phyloP scores from a whole-genome alignment of 23 tunicate species.

The Oikopleura vanhoeffeni region DNA sequence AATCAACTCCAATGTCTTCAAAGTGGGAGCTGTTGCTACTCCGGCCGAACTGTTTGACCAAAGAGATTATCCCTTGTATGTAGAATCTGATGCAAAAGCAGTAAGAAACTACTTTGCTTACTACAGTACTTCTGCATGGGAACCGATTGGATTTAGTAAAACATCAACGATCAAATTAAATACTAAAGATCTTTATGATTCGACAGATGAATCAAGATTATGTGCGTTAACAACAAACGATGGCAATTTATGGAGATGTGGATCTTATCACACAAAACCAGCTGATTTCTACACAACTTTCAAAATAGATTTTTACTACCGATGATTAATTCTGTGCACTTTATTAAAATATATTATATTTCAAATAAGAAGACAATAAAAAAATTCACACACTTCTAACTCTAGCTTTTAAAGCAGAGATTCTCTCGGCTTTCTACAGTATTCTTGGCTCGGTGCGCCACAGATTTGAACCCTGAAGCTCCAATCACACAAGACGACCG shows the following conservation, averaged over 20 bases:
- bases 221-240: not conserved
- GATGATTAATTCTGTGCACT: too few relatives aligned
- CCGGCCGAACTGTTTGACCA: not conserved
- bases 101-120: not conserved
- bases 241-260: not conserved
- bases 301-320: too few relatives aligned
- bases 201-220: not conserved
- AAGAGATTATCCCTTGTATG: not conserved
- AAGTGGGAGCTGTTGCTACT: not conserved
- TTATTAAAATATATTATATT: too few relatives aligned
- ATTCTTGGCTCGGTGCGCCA: too few relatives aligned
- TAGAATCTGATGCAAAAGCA: not conserved
- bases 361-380: too few relatives aligned
- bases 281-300: too few relatives aligned
- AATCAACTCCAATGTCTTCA: not conserved
- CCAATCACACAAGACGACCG: too few relatives aligned
- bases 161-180: not conserved
- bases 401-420: too few relatives aligned
- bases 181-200: not conserved
- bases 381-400: too few relatives aligned
- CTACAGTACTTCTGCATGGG: not conserved
- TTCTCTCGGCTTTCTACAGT: too few relatives aligned
- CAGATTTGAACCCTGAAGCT: too few relatives aligned
- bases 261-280: not conserved
- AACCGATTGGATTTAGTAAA: not conserved